Conservation (phyloP, 2,888 invertebrate genomes). For the Scaptomyza polygonia region DNA sequence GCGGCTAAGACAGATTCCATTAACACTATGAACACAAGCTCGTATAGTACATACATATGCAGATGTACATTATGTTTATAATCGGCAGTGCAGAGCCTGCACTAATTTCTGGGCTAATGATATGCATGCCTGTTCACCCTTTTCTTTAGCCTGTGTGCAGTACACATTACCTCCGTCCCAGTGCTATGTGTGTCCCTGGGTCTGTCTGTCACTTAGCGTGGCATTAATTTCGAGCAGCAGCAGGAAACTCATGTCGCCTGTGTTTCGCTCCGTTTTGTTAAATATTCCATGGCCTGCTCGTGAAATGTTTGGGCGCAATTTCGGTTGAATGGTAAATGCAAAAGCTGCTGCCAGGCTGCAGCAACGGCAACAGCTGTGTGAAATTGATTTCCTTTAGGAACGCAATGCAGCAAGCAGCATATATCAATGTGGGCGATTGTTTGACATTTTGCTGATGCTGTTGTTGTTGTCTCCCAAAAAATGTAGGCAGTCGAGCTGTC, state of each 20-base stretch:
- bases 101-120: constrained; percentile 34
- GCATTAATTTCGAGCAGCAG: constrained; percentile 29
- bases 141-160: neutral
- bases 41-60: neutral
- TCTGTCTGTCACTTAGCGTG: constrained; percentile 13
- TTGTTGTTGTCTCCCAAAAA: constrained; percentile 5
- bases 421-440: constrained; percentile 33
- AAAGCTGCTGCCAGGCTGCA: constrained; percentile 34
- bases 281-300: constrained; percentile 62
- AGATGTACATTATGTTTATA: constrained; percentile 3
- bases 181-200: neutral
- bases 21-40: constrained; percentile 7
- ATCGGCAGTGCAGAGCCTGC: constrained; percentile 2
- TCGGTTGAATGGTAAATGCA: constrained; percentile 33
- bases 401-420: constrained; percentile 2
- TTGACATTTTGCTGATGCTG: constrained; percentile 42
- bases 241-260: constrained; percentile 55
- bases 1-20: constrained; percentile 11
- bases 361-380: constrained; percentile 22
- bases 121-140: constrained; percentile 37
- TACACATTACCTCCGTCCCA: constrained; percentile 2
- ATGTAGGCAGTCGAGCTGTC: constrained; percentile 49
- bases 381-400: constrained; percentile 35
- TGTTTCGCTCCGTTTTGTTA: constrained; percentile 47
- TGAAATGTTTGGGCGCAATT: constrained; percentile 43